Percentiles rank a stretch among this genome's conserved stretches.
phyloP scores from a whole-genome alignment of 1,140 invertebrate species.

The Drosophila tropicalis region DNA sequence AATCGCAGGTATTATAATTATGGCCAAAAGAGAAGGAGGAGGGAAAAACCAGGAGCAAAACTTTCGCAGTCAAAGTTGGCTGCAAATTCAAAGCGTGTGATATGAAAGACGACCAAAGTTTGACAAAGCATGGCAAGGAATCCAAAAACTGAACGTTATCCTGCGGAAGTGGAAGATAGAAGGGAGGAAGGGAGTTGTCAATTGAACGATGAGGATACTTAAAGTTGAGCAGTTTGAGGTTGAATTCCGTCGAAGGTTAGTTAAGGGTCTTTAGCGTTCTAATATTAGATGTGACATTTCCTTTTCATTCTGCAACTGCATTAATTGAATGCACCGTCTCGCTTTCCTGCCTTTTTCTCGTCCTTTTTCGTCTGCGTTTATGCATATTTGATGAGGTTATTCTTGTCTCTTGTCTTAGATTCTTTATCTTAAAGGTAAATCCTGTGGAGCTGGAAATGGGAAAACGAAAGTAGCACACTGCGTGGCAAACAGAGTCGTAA shows the following conservation, averaged over 20 bases:
- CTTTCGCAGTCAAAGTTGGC: slow-evolving; percentile 63
- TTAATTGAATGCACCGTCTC: slow-evolving; percentile 22
- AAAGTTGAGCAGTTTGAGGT: slow-evolving; percentile 32
- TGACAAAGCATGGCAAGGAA: slow-evolving; percentile 32
- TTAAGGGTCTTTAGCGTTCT: slow-evolving; percentile 32
- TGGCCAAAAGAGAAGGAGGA: slow-evolving; percentile 22
- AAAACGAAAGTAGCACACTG: slow-evolving; percentile 48
- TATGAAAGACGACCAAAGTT: slow-evolving; percentile 76
- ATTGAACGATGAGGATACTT: slow-evolving; percentile 37
- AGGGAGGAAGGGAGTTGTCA: not conserved
- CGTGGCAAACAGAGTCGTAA: not conserved
- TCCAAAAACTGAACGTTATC: slow-evolving; percentile 30
- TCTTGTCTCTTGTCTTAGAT: slow-evolving; percentile 61
- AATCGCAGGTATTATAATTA: slow-evolving; percentile 75
- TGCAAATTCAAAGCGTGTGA: slow-evolving; percentile 52
- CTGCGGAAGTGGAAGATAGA: slow-evolving; percentile 24
- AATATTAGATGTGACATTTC: slow-evolving; percentile 6
- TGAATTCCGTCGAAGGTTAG: slow-evolving; percentile 54
- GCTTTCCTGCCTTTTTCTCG: slow-evolving; percentile 6
- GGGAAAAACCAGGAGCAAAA: slow-evolving; percentile 39
- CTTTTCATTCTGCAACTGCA: slow-evolving; percentile 36
- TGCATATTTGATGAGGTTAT: slow-evolving; percentile 62
- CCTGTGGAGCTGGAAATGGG: slow-evolving; percentile 25
- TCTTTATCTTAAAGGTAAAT: slow-evolving; percentile 21
- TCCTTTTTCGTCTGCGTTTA: slow-evolving; percentile 61